A percentile compares a stretch with the other conserved stretches of the same genome.
Conservation (phyloP, 2,113 vertebrate species). For the Polypterus senegalus region DNA sequence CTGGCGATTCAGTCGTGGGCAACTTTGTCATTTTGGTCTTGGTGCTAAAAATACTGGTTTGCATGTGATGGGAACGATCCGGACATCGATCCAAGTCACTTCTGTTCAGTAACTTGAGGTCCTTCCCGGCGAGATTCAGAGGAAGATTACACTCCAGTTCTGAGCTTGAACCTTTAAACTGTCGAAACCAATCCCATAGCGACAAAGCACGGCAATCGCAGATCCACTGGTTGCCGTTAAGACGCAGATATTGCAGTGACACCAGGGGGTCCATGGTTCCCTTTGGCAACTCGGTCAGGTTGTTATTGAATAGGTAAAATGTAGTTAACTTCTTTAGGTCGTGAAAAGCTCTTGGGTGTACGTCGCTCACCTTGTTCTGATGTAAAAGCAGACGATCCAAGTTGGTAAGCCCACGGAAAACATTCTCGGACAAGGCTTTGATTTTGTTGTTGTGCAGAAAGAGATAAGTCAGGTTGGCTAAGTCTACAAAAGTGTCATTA, state of each 20-base stretch:
- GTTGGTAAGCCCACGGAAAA: slow-evolving; percentile 75
- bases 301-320: slow-evolving; percentile 90
- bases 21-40: slow-evolving; percentile 60
- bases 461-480: slow-evolving; percentile 90
- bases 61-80: slow-evolving; percentile 53
- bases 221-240: slow-evolving; percentile 94
- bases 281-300: slow-evolving; percentile 69
- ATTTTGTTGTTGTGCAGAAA: slow-evolving; percentile 94
- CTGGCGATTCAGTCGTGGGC: slow-evolving; percentile 47
- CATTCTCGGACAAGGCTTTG: slow-evolving; percentile 77
- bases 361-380: slow-evolving; percentile 72
- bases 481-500: slow-evolving; percentile 82
- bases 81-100: slow-evolving; percentile 73
- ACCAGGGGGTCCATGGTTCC: slow-evolving; percentile 75
- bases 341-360: slow-evolving; percentile 71
- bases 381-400: slow-evolving; percentile 86
- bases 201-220: slow-evolving; percentile 87
- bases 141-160: slow-evolving; percentile 81
- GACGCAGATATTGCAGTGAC: slow-evolving; percentile 82
- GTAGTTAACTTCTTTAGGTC: slow-evolving; percentile 86
- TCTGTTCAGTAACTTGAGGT: slow-evolving; percentile 72
- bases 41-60: slow-evolving; percentile 63
- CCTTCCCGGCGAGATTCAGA: slow-evolving; percentile 56
- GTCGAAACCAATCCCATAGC: slow-evolving; percentile 92
- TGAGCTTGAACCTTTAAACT: slow-evolving; percentile 90